Evolutionary conservation across 2,797 vertebrate genomes (phyloP).

Genomic region (Gallinago solitaria): DNA sequence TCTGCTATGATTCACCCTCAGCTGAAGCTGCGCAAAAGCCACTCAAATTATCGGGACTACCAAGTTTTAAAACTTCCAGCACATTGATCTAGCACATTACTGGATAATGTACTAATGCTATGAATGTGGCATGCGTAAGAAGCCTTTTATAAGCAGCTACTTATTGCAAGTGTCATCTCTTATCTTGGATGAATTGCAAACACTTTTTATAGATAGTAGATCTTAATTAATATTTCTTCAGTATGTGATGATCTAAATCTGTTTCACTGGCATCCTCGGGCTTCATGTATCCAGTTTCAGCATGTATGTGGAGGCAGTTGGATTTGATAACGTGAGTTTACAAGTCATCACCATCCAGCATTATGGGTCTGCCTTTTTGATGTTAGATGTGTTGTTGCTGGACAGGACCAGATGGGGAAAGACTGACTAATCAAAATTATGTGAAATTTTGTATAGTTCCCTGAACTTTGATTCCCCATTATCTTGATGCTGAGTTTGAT

Average conservation of each 20-base stretch:
- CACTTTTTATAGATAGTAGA: conserved; percentile 46
- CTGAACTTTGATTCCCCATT: not conserved
- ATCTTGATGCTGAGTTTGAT: not conserved
- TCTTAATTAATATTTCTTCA: conserved; percentile 47
- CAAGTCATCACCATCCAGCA: not conserved
- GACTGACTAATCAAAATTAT: not conserved
- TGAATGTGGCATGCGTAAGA: not conserved
- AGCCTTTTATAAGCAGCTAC: conserved; percentile 27
- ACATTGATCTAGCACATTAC: not conserved
- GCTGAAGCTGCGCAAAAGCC: not conserved
- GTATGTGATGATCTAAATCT: conserved; percentile 46
- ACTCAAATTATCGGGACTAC: not conserved
- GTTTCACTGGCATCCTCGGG: conserved; percentile 17
- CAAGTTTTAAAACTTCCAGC: not conserved
- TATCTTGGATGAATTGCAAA: not conserved
- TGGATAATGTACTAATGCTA: conserved; percentile 18
- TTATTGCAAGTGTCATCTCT: conserved; percentile 1
- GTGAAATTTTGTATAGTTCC: not conserved
- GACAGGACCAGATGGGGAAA: conserved; percentile 15
- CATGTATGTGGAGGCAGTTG: not conserved
- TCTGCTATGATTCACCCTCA: conserved; percentile 31
- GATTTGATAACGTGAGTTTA: not conserved
- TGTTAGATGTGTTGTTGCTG: conserved; percentile 54
- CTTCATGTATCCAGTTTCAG: conserved; percentile 54
- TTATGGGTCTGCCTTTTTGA: not conserved